Evolutionary conservation across 2,888 invertebrate genomes (phyloP).

Genomic region (Tetanocera ferruginea): DNA sequence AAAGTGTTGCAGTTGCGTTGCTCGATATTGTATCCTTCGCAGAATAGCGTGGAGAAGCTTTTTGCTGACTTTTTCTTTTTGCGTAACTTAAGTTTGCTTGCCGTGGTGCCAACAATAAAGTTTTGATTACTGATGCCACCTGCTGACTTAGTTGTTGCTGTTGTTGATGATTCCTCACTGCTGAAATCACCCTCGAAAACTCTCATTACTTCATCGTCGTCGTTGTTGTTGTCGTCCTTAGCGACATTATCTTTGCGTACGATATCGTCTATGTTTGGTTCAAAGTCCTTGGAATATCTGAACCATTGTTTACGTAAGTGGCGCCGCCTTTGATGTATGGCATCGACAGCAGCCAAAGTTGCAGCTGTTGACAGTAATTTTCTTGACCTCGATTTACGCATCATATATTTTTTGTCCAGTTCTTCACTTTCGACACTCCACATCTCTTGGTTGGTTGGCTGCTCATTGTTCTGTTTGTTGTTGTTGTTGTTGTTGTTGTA

Average conservation of each 20-base stretch:
- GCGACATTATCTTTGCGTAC: constrained; percentile 45
- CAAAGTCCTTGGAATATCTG: constrained; percentile 2
- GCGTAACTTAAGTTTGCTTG: constrained; percentile 55
- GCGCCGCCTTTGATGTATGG: constrained; percentile 32
- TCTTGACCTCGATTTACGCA: neutral
- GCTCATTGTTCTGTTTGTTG: neutral
- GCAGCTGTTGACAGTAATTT: constrained; percentile 41
- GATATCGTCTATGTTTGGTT: neutral
- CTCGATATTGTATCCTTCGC: constrained; percentile 70
- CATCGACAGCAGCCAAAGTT: constrained; percentile 44
- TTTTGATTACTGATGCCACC: neutral
- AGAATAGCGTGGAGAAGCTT: constrained; percentile 66
- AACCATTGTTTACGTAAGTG: constrained; percentile 33
- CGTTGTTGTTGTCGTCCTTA: constrained; percentile 39
- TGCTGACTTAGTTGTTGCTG: constrained; percentile 36
- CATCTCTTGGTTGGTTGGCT: neutral
- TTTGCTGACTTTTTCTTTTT: constrained; percentile 58
- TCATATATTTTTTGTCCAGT: neutral
- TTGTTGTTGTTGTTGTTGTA: constrained; percentile 30
- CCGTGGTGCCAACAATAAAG: neutral
- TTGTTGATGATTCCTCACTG: constrained; percentile 39
- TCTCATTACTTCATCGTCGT: constrained; percentile 47
- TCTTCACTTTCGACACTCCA: constrained; percentile 13
- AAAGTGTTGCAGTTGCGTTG: constrained; percentile 70
- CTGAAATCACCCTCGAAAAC: constrained; percentile 47